These are phyloP conservation scores for Sylvietta virens DNA, from an alignment of 2,113 vertebrate genomes.

Conservation along the genomic window DNA sequence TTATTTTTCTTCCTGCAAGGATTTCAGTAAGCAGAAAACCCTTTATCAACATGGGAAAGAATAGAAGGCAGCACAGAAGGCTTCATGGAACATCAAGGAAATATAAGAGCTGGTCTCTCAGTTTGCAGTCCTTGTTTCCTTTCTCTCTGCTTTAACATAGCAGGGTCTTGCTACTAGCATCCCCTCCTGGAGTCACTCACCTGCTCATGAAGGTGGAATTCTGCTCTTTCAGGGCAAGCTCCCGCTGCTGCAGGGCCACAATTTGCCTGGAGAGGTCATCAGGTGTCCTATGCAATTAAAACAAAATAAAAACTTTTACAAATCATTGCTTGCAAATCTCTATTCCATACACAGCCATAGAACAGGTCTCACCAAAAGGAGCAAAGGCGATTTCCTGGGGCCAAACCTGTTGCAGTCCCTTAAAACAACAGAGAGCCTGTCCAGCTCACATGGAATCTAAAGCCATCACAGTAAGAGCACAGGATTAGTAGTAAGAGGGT, in stretches of 20 bases:
- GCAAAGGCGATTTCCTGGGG: background rate
- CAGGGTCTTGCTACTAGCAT: background rate
- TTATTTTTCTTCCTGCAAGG: background rate
- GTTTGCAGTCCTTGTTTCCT: background rate
- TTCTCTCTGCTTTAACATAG: background rate
- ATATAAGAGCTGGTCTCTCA: background rate
- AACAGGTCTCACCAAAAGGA: background rate
- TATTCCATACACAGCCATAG: background rate
- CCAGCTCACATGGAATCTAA: background rate
- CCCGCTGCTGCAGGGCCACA: slow-evolving; percentile 89
- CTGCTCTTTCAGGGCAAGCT: slow-evolving; percentile 87
- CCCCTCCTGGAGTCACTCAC: slow-evolving; percentile 55
- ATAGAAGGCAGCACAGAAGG: background rate
- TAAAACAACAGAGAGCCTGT: background rate
- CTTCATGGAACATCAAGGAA: background rate
- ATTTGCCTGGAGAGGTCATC: slow-evolving; percentile 92
- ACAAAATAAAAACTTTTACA: background rate
- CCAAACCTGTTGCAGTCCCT: background rate
- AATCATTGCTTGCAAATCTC: background rate
- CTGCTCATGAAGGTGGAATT: slow-evolving; percentile 84
- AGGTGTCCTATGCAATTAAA: slow-evolving; percentile 79
- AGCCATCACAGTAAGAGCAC: background rate
- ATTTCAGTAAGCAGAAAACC: background rate
- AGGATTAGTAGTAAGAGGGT: background rate
- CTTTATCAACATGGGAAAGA: background rate